Conservation (phyloP, 1,140 invertebrate species). For the Dendroctonus valens region DNA sequence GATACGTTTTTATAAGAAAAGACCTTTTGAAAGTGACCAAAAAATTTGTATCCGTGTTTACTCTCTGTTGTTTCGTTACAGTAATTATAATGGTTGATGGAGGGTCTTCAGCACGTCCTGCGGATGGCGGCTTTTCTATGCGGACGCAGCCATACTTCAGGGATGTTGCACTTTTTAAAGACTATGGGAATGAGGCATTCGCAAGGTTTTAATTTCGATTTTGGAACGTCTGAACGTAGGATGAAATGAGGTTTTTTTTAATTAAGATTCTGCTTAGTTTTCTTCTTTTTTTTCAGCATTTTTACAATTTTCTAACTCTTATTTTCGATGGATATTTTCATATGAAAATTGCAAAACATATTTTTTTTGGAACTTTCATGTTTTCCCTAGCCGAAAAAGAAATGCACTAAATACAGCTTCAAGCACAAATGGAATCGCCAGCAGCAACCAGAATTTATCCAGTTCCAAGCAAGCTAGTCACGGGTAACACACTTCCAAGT, state of each 20-base stretch:
- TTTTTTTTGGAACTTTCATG: too few relatives aligned
- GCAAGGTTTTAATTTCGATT: background rate
- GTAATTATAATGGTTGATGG: background rate
- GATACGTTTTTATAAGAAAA: slow-evolving; percentile 18
- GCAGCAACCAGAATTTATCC: too few relatives aligned
- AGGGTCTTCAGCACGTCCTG: background rate
- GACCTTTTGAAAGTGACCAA: slow-evolving; percentile 20
- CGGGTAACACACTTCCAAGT: too few relatives aligned
- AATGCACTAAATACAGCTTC: background rate
- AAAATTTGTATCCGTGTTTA: slow-evolving; percentile 7
- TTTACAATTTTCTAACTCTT: too few relatives aligned
- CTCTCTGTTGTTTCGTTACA: background rate
- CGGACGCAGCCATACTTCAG: too few relatives aligned
- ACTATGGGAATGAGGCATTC: background rate
- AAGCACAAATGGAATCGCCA: too few relatives aligned
- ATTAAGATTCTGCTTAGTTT: background rate
- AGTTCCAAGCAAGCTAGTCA: too few relatives aligned
- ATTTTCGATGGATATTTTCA: too few relatives aligned
- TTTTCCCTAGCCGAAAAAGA: too few relatives aligned
- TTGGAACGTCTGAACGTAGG: background rate
- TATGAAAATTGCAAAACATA: too few relatives aligned
- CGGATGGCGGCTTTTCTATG: too few relatives aligned
- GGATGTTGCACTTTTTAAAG: background rate
- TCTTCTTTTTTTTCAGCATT: too few relatives aligned
- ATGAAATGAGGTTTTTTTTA: slow-evolving; percentile 1